Conservation (phyloP, 2,888 invertebrate genomes). For the Drosophila fulvimacula region DNA sequence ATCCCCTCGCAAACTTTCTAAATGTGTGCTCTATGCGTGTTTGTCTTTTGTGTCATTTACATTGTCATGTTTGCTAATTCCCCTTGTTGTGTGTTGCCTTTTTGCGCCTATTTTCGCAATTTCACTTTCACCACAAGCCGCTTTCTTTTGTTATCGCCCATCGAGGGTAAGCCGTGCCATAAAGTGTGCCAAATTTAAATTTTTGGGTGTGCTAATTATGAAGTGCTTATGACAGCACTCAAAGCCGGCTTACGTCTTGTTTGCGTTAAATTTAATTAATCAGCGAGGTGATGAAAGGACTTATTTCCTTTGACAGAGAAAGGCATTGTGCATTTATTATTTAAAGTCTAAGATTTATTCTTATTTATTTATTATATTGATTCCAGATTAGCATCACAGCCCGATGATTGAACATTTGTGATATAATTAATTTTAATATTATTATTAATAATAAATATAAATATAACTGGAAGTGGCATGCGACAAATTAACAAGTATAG, state of each 20-base stretch:
- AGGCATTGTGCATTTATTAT: not conserved
- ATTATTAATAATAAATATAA: no score
- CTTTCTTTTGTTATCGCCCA: conserved; percentile 52
- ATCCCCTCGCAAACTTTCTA: conserved; percentile 18
- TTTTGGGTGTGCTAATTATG: conserved; percentile 65
- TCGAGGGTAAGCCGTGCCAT: conserved; percentile 28
- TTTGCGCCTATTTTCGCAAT: conserved; percentile 64
- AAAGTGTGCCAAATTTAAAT: conserved; percentile 75
- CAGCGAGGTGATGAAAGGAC: conserved; percentile 29
- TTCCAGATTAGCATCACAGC: no score
- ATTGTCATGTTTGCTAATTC: conserved; percentile 80
- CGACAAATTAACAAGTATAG: no score
- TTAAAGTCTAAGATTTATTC: not conserved
- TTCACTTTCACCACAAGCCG: conserved; percentile 69
- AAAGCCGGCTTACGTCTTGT: conserved; percentile 11
- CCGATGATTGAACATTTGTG: no score
- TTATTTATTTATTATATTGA: no score
- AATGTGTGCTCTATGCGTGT: conserved; percentile 18
- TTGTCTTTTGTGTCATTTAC: conserved; percentile 63
- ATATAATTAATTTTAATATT: no score
- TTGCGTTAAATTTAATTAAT: conserved; percentile 28
- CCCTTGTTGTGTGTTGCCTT: conserved; percentile 60
- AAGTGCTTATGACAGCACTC: conserved; percentile 65
- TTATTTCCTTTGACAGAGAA: not conserved
- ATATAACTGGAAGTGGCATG: no score